Evolutionary conservation across 1,140 invertebrate species (phyloP), one percentile per base, ranked within the genome.

Genomic region (Panonychus citri): DNA sequence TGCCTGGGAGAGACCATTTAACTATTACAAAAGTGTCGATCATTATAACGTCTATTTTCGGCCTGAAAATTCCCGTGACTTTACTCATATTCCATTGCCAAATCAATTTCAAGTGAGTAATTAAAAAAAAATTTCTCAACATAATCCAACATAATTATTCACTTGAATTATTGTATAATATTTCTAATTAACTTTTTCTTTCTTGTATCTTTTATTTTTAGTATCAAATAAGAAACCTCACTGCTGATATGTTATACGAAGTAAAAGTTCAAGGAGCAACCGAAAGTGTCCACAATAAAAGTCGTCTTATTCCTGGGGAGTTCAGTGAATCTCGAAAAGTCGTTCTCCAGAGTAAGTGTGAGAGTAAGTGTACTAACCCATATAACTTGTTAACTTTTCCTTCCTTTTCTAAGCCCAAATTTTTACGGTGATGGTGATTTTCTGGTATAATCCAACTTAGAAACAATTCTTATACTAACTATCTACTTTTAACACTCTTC

Each of bases 1-100:
- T 25, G 79, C 84, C 61, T 89, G 85, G 85, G 75, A 79, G 52
- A 74, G 81, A 61, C 84, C 84, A 1, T 69, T 74, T 27, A 73
- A 75, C 58, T 83, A 77, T 66, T 80, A 78, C 68, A 79, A 63
- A 5, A 59, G 61, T 13, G 76, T 87, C 57, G 82, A 87, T 69
- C 79, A 77, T 62, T 88, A 85, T 68, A 80, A 81, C 64, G 77
- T 88, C 59, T 79, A 77, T 56, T 80, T 80, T 57, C 62, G 62
- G n/a, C 70, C 71, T 59, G 75, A 77, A 62, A 74, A 74, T 56
- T 69, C 71, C 37, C 69, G 69, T 55, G 71, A 76, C 55, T 76
- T 75, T 64, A 74, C 79, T 53, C 77, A 81, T 65, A 76, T 81
- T 57, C 12, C 30, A 7, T 12, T 34, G 12, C 30, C 30, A 5